Evolutionary conservation across 2,113 vertebrate species (phyloP).

Genomic region (Cathartes aura): DNA sequence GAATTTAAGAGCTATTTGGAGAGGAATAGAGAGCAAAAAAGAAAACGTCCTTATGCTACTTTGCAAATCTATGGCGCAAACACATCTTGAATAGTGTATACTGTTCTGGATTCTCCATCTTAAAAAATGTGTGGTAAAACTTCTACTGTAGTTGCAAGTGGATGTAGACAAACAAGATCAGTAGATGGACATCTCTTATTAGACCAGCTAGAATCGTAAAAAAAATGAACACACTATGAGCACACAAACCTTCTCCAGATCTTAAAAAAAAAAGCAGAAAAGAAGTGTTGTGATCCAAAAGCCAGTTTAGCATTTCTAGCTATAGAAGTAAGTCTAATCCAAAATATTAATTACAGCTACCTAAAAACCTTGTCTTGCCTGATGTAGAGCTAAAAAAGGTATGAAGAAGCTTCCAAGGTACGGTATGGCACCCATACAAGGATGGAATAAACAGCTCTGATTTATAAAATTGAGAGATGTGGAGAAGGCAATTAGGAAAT

Average conservation of each 20-base stretch:
- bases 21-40: neutral
- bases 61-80: neutral
- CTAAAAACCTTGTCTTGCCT: neutral
- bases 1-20: neutral
- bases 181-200: neutral
- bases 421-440: neutral
- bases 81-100: neutral
- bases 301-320: neutral
- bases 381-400: neutral
- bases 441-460: neutral
- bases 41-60: neutral
- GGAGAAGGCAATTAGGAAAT: neutral
- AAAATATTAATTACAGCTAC: neutral
- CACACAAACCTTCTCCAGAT: neutral
- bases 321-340: neutral
- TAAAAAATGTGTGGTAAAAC: neutral
- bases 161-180: neutral
- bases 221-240: neutral
- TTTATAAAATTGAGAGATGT: neutral
- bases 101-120: neutral
- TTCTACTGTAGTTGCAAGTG: neutral
- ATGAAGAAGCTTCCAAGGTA: neutral
- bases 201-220: neutral
- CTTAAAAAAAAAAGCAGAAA: neutral
- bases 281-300: neutral